Evolutionary conservation across 2,888 invertebrate genomes (phyloP), one percentile per base, ranked within the genome.

Genomic region (Podabrus alpinus): DNA sequence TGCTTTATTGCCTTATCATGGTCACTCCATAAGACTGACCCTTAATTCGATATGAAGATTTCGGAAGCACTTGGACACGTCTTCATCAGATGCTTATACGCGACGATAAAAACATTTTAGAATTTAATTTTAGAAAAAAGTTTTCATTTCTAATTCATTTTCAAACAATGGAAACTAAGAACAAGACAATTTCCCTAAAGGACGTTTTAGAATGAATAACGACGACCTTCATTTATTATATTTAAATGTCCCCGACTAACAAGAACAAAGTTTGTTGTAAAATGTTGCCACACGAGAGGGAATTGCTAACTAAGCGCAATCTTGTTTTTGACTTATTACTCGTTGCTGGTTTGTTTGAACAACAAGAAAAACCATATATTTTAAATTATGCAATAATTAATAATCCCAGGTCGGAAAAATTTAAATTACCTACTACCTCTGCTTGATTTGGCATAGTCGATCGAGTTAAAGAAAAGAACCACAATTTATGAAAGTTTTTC

Each of bases 161-260:
- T 45, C 59, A 68, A 45, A 68, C 19, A 29, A 29, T 66, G 24
- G 68, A 61, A 21, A 21, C 21, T 25, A 67, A 66, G 64, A 59
- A 24, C 29, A 72, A 21, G 64, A 68, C 25, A 66, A 76, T 76
- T 76, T 73, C 73, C 73, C 76, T 72, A 68, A 71, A 73, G 73
- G 64, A 73, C 70, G 25, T 73, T 76, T 73, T 15, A 73, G 76
- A 69, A 73, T 76, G 76, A 76, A 76, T 70, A 76, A 76, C 76
- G 73, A 73, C 76, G 61, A 70, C 66, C 72, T 76, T 73, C 76
- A 76, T 72, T 73, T 76, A 76, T 73, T 76, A 70, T 60, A 69
- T 76, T 73, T 76, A 76, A 75, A 76, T 76, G 76, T 76, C 73
- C 73, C 76, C 59, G 71, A 68, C 76, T 72, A 76, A 76, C 76